phyloP scores from a whole-genome alignment of 2,888 invertebrate genomes.

The Pseudeuparius sepicola region DNA sequence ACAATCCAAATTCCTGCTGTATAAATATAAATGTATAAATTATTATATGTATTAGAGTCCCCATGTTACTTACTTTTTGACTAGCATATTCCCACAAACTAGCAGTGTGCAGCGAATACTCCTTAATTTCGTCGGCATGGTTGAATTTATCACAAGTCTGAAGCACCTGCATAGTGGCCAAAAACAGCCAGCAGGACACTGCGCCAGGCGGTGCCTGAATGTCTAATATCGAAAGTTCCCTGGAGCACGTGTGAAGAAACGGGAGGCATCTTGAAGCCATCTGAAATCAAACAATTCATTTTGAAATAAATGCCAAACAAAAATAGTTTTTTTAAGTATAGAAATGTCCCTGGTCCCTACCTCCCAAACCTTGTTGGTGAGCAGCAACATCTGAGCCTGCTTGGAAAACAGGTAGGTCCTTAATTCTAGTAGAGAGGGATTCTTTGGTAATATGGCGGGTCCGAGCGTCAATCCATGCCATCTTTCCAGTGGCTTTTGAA shows the following conservation, averaged over 20 bases:
- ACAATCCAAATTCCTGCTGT: too few species aligned
- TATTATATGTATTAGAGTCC: too few species aligned
- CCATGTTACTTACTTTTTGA: constrained; percentile 38
- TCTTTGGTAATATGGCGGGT: constrained; percentile 52
- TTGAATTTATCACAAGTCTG: constrained; percentile 66
- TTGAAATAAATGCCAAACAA: too few species aligned
- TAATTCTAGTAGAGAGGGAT: constrained; percentile 72
- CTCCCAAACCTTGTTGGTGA: constrained; percentile 70
- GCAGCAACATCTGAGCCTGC: constrained; percentile 77
- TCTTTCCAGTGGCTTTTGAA: constrained; percentile 66
- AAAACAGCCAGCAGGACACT: constrained; percentile 84
- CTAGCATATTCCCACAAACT: constrained; percentile 81
- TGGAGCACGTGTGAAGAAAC: constrained; percentile 81
- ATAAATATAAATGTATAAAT: too few species aligned
- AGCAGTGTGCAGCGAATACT: constrained; percentile 77
- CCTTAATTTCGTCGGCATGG: constrained; percentile 56
- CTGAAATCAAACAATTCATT: constrained; percentile 34
- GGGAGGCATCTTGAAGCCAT: constrained; percentile 81
- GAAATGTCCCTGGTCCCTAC: constrained; percentile 39
- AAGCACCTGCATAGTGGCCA: constrained; percentile 78
- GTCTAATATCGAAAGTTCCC: constrained; percentile 74
- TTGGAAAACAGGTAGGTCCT: constrained; percentile 89
- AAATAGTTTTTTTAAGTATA: neutral
- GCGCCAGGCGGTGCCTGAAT: constrained; percentile 73
- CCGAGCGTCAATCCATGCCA: constrained; percentile 76